A percentile compares a stretch with the other conserved stretches of the same genome.
These are phyloP conservation scores for Andrena haemorrhoa DNA, from an alignment of 2,888 invertebrate genomes.

Conservation along the genomic window DNA sequence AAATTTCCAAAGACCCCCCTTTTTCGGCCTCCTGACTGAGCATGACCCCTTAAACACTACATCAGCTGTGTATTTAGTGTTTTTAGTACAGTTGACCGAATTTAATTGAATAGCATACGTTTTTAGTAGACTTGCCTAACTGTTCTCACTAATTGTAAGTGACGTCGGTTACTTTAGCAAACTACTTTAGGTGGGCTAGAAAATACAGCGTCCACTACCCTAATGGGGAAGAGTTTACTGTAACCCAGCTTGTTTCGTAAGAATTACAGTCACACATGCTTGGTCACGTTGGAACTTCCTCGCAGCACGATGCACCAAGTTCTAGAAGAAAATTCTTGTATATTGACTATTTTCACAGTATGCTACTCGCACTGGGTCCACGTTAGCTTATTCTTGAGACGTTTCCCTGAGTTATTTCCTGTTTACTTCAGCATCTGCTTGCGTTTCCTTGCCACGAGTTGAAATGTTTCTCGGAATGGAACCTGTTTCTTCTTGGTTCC, in stretches of 20 bases:
- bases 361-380: constrained; percentile 6
- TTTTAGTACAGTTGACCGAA: no score
- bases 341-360: neutral
- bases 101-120: no score
- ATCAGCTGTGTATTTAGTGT: no score
- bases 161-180: no score
- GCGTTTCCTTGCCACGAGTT: constrained; percentile 10
- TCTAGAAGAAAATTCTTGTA: neutral
- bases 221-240: neutral
- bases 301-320: constrained; percentile 2
- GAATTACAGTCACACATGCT: neutral
- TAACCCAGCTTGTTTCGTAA: neutral
- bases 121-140: no score
- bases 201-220: no score
- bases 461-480: constrained; percentile 20
- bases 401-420: constrained; percentile 44
- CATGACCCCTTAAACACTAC: no score
- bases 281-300: neutral
- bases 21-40: no score
- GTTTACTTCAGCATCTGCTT: constrained; percentile 35
- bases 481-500: constrained; percentile 2
- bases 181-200: no score
- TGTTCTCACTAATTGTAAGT: no score
- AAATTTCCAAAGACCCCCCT: no score
- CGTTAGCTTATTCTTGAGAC: constrained; percentile 34